Percentiles rank a stretch among this genome's conserved stretches.
Conservation (phyloP, 2,888 invertebrate species). For the Plagiodera versicolora region DNA sequence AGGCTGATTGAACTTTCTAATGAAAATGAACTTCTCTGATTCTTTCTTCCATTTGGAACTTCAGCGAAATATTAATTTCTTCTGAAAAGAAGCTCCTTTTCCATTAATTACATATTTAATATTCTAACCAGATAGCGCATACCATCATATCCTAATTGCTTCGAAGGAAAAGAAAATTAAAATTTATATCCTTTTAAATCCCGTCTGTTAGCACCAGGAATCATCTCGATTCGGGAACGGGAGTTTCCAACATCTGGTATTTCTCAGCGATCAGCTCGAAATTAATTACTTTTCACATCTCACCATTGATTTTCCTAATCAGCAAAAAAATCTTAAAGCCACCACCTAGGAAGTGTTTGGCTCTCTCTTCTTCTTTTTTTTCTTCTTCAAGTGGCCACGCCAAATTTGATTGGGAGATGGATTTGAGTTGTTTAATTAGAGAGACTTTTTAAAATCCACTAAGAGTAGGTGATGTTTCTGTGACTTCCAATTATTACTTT, state of each 20-base stretch:
- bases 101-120: slow-evolving; percentile 23
- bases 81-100: slow-evolving; percentile 7
- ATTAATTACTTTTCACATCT: slow-evolving; percentile 45
- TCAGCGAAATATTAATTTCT: neutral
- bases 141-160: slow-evolving; percentile 43
- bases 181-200: slow-evolving; percentile 54
- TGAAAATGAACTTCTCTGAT: neutral
- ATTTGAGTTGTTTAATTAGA: no score
- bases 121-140: slow-evolving; percentile 16
- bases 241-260: slow-evolving; percentile 46
- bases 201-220: slow-evolving; percentile 39
- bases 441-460: neutral
- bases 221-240: slow-evolving; percentile 46
- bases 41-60: neutral
- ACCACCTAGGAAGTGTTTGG: slow-evolving; percentile 14
- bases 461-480: no score
- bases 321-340: slow-evolving; percentile 25
- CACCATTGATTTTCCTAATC: slow-evolving; percentile 40
- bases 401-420: neutral
- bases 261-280: slow-evolving; percentile 45
- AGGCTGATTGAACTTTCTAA: no score
- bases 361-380: neutral
- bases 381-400: neutral
- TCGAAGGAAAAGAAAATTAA: slow-evolving; percentile 50
- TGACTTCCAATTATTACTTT: no score